phyloP scores from a whole-genome alignment of 2,113 vertebrate species.

The cattle (Bos taurus) region DNA sequence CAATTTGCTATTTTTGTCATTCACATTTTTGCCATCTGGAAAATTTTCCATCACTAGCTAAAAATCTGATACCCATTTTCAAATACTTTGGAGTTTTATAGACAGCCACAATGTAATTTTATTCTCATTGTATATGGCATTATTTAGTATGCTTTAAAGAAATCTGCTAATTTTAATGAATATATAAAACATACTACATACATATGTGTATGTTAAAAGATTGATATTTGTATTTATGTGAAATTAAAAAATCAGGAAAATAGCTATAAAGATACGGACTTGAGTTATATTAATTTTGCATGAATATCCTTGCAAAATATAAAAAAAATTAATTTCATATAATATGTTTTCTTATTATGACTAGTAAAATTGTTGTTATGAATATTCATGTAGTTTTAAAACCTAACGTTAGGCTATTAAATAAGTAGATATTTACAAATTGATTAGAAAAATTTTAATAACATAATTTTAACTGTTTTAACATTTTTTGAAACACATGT shows the following conservation, averaged over 20 bases:
- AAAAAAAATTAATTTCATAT: neutral
- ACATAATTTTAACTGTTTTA: neutral
- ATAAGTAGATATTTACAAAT: neutral
- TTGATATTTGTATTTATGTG: neutral
- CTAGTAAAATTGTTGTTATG: neutral
- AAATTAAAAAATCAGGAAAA: neutral
- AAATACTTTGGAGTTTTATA: slow-evolving; percentile 26
- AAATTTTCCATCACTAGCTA: slow-evolving; percentile 45
- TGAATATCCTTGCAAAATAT: neutral
- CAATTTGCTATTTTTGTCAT: slow-evolving; percentile 64
- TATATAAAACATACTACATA: neutral
- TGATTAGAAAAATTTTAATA: neutral
- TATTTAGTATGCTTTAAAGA: neutral
- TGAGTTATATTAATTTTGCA: neutral
- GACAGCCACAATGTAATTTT: neutral
- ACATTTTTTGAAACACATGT: neutral
- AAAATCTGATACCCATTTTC: slow-evolving; percentile 33
- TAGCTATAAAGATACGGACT: neutral
- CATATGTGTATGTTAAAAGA: neutral
- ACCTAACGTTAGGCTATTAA: neutral
- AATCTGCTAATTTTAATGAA: neutral
- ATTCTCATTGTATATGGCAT: neutral
- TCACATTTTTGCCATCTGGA: slow-evolving; percentile 54
- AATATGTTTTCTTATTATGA: neutral
- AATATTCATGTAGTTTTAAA: neutral